phyloP scores from a whole-genome alignment of 2,797 vertebrate species.

The Antennarius maculatus region DNA sequence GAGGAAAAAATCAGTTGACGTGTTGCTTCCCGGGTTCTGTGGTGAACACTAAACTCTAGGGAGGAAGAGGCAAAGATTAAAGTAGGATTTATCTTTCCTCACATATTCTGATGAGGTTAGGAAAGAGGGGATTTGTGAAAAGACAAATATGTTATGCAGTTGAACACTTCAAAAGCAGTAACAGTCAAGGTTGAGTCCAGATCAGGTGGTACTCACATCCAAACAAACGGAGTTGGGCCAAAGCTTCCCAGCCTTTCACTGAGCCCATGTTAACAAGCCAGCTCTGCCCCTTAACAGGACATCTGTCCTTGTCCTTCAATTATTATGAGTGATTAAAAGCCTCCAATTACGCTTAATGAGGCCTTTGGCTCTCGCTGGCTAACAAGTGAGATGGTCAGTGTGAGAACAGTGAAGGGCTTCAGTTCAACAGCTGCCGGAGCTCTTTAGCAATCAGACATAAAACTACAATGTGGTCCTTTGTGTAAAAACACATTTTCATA shows the following conservation, averaged over 20 bases:
- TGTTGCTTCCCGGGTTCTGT: background rate
- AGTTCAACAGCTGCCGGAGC: constrained; percentile 26
- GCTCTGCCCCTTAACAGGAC: constrained; percentile 46
- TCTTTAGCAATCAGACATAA: constrained; percentile 4
- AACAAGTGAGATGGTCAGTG: constrained; percentile 29
- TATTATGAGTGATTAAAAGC: constrained; percentile 66
- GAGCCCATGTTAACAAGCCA: constrained; percentile 43
- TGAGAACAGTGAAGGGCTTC: background rate
- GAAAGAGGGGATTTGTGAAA: background rate
- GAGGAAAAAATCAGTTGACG: background rate
- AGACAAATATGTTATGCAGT: background rate
- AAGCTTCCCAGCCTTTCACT: constrained; percentile 41
- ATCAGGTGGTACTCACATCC: constrained; percentile 26
- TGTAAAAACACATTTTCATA: background rate
- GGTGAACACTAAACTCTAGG: background rate
- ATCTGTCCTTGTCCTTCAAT: constrained; percentile 52
- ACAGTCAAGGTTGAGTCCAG: background rate
- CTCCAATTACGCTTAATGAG: constrained; percentile 49
- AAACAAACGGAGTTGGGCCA: constrained; percentile 34
- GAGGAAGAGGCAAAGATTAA: background rate
- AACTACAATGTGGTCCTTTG: background rate
- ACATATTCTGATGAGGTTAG: background rate
- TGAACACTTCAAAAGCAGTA: background rate
- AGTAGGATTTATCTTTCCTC: background rate
- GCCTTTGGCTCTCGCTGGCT: constrained; percentile 14